Evolutionary conservation across 64 coral and sea anemone species (phyloP), one percentile per base, ranked within the genome.

Genomic region (Actinia equina): DNA sequence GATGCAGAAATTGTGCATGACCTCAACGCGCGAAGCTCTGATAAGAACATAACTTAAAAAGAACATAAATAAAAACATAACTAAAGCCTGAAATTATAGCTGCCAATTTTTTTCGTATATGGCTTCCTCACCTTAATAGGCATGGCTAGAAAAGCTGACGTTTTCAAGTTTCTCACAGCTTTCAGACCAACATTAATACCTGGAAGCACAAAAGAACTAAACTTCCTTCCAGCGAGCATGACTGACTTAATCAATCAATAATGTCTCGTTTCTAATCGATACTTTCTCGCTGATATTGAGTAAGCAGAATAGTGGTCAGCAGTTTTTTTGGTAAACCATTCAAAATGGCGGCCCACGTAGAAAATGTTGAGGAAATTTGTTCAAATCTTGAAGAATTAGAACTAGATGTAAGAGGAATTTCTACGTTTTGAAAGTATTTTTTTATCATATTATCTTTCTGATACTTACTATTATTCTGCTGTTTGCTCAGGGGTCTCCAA

Each of bases 321-420:
- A 37, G 78, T 81, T 37, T n/a, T 6, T 12, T 57, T 13, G 55
- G 55, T 57, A 16, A 37, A 46, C 16, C 78, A 85, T 52, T 52
- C 71, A 96, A 96, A 43, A 96, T 96, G 94, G 91, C 91, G 91
- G 79, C 88, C 70, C 23, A 43, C 1, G 58, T 56, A 3, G 88
- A 88, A 22, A 88, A 96, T 77, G 85, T 86, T 20, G 80, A 85
- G 0, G 91, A 96, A 65, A 77, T 93, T 26, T 96, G 94, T 58
- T 41, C 80, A 88, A 93, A 93, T 60, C 89, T 82, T 84, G 94
- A 96, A 87, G 91, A 96, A 63, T 93, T 85, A 88, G 94, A 96
- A 53, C 82, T 96, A 13, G 94, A 96, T 90, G 94, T 96, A 87
- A 90, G 94, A 52, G 4, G 23, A 11, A 43, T 42, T 71, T 83